Conservation (phyloP, 1,140 invertebrate genomes). For the Drosophila bipectinata region DNA sequence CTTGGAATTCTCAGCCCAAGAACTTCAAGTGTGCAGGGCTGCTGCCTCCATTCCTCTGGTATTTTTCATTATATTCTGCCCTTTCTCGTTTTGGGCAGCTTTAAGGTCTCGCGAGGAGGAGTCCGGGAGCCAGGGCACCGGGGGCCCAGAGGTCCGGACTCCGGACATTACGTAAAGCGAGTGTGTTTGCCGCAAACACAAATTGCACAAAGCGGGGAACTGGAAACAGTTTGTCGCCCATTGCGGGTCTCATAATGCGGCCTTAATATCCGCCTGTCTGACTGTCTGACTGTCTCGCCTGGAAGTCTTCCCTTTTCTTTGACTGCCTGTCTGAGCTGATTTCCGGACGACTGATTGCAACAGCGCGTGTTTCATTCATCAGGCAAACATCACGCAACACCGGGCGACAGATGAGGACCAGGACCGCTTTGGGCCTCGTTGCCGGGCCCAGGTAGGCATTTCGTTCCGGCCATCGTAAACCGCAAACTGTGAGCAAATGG, state of each 20-base stretch:
- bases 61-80: slow-evolving; percentile 3
- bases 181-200: slow-evolving; percentile 43
- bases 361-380: slow-evolving; percentile 74
- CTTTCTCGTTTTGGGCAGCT: slow-evolving; percentile 39
- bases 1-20: slow-evolving; percentile 62
- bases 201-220: slow-evolving; percentile 35
- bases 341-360: slow-evolving; percentile 79
- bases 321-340: slow-evolving; percentile 65
- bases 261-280: slow-evolving; percentile 36
- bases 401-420: slow-evolving; percentile 38
- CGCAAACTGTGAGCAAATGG: slow-evolving; percentile 38
- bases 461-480: slow-evolving; percentile 44
- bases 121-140: background rate
- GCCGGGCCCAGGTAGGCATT: slow-evolving; percentile 30
- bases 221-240: slow-evolving; percentile 64
- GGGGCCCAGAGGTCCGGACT: slow-evolving; percentile 37
- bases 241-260: slow-evolving; percentile 63
- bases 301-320: slow-evolving; percentile 23
- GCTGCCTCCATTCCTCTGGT: slow-evolving; percentile 3
- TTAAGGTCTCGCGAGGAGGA: slow-evolving; percentile 15
- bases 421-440: too few relatives aligned
- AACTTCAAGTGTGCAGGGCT: slow-evolving; percentile 60
- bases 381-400: slow-evolving; percentile 69
- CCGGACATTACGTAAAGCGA: slow-evolving; percentile 42
- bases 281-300: background rate